Evolutionary conservation across 2,797 vertebrate genomes (phyloP).

Genomic region (Megaceryle alcyon): DNA sequence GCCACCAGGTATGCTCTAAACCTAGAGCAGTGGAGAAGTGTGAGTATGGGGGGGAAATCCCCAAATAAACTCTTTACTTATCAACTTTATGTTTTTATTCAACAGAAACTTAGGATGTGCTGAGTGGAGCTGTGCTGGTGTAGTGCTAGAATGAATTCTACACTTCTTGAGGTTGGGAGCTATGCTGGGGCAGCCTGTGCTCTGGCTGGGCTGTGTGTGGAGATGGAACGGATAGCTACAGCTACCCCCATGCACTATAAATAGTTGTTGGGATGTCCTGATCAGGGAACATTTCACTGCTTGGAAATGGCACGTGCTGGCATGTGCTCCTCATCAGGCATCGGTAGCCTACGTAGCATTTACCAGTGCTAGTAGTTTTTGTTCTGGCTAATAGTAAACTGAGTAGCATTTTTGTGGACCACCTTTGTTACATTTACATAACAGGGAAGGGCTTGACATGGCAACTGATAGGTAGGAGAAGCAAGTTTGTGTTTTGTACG

Average conservation of each 20-base stretch:
- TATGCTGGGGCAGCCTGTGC: not conserved
- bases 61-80: not conserved
- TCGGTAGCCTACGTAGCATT: fast-evolving
- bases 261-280: not conserved
- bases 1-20: not conserved
- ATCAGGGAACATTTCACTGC: not conserved
- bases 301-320: not conserved
- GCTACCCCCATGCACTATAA: not conserved
- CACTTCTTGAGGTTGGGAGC: not conserved
- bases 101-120: not conserved
- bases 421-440: not conserved
- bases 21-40: not conserved
- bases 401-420: not conserved
- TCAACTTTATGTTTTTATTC: not conserved
- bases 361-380: not conserved
- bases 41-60: not conserved
- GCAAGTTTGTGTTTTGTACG: not conserved
- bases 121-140: not conserved
- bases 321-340: not conserved
- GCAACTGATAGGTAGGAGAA: not conserved
- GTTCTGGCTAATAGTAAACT: not conserved
- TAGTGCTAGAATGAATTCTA: not conserved
- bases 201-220: fast-evolving
- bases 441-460: not conserved
- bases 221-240: not conserved